Base-by-base conservation (phyloP, 2,113 vertebrate genomes). In the Periophthalmus modestus region DNA sequence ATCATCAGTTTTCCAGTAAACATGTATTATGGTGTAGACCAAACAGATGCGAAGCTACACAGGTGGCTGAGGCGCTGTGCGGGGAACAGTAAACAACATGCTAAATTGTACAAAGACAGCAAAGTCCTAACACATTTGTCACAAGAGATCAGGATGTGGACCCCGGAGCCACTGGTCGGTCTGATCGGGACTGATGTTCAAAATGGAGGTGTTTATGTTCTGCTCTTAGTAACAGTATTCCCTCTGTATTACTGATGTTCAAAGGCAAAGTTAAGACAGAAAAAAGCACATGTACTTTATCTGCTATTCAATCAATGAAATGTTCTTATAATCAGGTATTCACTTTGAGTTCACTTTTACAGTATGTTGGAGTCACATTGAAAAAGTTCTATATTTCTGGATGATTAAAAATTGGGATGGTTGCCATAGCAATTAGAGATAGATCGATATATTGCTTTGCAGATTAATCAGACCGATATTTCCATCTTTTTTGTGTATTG, bases 231-330 rank as follows among this genome's bases (percentile, higher is more conserved):
- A 36, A 78, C 72, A 19, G 0, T 87, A 19, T 72, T 88, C 18
- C 85, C 82, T 19, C 62, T 88, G 47, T 73, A 62, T 47, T 85
- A 71, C 71, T 87, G 81, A 65, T 89, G 48, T 75, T 84, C 28
- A 71, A 19, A 34, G 81, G n/a, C 14, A 87, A 74, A 87, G 87
- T 87, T 88, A 76, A 85, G 89, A 21, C 4, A 59, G 3, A 34
- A 36, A 23, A 7, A 39, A 39, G 1, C 7, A 39, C 36, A 43
- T 43, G 39, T 43, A 43, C 39, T 43, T 43, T 43, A 10, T 43
- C 7, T 43, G 2, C 39, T 43, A 9, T 43, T 43, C 39, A 43
- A 43, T 43, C 39, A 43, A 43, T 43, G 6, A 43, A 43, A 43
- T 43, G 39, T 43, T 43, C 39, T 43, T 43, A 11, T 43, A 7